Percentiles rank a stretch among this genome's conserved stretches.
Evolutionary conservation across 2,797 vertebrate species (phyloP).

Genomic region (Enteromius thamalakanensis): DNA sequence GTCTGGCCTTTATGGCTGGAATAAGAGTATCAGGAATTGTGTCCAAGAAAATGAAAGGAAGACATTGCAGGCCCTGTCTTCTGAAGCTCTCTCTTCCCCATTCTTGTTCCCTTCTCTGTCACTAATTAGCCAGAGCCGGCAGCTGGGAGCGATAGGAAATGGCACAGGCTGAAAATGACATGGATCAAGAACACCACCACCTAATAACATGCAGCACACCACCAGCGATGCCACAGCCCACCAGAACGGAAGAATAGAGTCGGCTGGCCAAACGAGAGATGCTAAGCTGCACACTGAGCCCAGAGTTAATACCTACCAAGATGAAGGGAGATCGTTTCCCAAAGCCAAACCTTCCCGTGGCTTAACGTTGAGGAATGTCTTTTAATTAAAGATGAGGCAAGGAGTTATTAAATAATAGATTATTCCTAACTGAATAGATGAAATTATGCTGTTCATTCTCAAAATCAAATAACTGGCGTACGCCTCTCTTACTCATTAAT

Average conservation of each 20-base stretch:
- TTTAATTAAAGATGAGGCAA: constrained; percentile 45
- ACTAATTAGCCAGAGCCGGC: constrained; percentile 61
- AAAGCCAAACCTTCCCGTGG: constrained; percentile 24
- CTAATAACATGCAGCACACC: constrained; percentile 56
- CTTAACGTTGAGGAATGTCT: constrained; percentile 41
- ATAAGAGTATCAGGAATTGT: background rate
- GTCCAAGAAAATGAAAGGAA: constrained; percentile 42
- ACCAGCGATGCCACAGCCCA: constrained; percentile 22
- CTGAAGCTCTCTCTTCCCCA: constrained; percentile 51
- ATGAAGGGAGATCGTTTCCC: constrained; percentile 28
- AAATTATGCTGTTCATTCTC: constrained; percentile 17
- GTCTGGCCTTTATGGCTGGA: constrained; percentile 1
- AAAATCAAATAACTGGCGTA: constrained; percentile 14
- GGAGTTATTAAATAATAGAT: constrained; percentile 47
- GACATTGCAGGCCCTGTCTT: constrained; percentile 30
- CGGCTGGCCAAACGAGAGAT: constrained; percentile 10
- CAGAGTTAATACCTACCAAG: constrained; percentile 26
- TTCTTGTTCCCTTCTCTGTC: constrained; percentile 45
- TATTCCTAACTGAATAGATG: constrained; percentile 36
- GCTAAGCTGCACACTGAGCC: constrained; percentile 3
- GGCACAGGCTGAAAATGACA: constrained; percentile 52
- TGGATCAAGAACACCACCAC: constrained; percentile 42
- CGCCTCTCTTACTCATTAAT: constrained; percentile 16
- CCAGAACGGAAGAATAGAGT: constrained; percentile 25
- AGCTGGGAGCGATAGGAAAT: constrained; percentile 62